These are phyloP conservation scores for Pristionchus fissidentatus DNA, from an alignment of 2,888 invertebrate species.

Conservation along the genomic window DNA sequence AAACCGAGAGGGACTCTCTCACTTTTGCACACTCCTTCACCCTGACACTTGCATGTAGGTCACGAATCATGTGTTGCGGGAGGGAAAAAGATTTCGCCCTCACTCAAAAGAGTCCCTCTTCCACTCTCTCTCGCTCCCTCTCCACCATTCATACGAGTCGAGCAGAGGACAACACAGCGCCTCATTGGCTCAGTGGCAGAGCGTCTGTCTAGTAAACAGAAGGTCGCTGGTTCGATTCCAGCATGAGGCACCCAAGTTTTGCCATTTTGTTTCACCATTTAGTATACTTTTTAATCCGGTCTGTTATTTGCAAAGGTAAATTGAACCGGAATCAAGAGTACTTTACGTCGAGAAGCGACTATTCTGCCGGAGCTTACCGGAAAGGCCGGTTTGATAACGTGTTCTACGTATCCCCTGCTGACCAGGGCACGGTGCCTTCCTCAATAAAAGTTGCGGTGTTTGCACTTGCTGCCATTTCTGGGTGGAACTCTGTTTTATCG, in stretches of 20 bases:
- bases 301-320: not conserved
- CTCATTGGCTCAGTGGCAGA: slow-evolving; percentile 66
- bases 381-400: not conserved
- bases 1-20: not conserved
- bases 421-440: no score
- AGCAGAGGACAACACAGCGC: slow-evolving; percentile 46
- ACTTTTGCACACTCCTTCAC: no score
- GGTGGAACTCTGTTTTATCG: slow-evolving; percentile 30
- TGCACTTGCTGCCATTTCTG: not conserved
- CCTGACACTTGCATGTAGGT: no score
- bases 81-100: no score
- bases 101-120: not conserved
- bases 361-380: no score
- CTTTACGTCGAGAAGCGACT: no score
- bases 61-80: no score
- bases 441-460: not conserved
- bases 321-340: no score
- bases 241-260: slow-evolving; percentile 57
- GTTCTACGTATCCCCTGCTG: not conserved
- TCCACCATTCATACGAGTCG: not conserved
- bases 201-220: slow-evolving; percentile 69
- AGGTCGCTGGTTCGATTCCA: slow-evolving; percentile 66
- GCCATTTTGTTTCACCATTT: not conserved
- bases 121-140: not conserved
- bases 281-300: not conserved